Evolutionary conservation across 2,797 vertebrate genomes (phyloP).

Genomic region (Hippoglossus hippoglossus): DNA sequence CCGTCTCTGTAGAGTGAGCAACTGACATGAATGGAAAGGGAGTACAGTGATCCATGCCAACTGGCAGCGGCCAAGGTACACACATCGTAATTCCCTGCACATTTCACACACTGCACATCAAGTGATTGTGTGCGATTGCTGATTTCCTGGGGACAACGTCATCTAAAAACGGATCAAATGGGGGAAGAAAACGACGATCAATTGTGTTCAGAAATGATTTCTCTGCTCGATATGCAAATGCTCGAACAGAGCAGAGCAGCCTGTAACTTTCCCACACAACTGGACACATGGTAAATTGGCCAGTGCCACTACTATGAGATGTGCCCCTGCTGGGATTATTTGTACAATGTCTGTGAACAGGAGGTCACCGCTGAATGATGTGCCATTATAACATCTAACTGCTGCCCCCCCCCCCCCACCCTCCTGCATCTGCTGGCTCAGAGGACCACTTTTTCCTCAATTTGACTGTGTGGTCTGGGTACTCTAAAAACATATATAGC

Average conservation of each 20-base stretch:
- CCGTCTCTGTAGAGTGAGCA: slow-evolving; percentile 37
- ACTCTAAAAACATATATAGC: neutral
- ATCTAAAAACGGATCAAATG: slow-evolving; percentile 11
- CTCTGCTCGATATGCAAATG: slow-evolving; percentile 29
- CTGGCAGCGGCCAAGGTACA: slow-evolving; percentile 47
- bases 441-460: neutral
- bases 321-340: slow-evolving; percentile 43
- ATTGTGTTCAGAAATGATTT: slow-evolving; percentile 25
- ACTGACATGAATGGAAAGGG: slow-evolving; percentile 46
- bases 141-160: slow-evolving; percentile 17
- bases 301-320: slow-evolving; percentile 41
- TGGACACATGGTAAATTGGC: slow-evolving; percentile 38
- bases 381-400: neutral
- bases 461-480: slow-evolving; percentile 12
- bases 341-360: slow-evolving; percentile 36
- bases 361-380: slow-evolving; percentile 34
- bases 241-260: slow-evolving; percentile 26
- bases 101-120: slow-evolving; percentile 37
- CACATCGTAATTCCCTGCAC: slow-evolving; percentile 48
- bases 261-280: slow-evolving; percentile 59
- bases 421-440: slow-evolving; percentile 13
- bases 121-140: slow-evolving; percentile 19
- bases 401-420: neutral
- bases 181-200: neutral
- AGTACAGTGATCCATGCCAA: slow-evolving; percentile 25